Base-by-base conservation (phyloP, 2,797 vertebrate genomes). In the Alauda arvensis region DNA sequence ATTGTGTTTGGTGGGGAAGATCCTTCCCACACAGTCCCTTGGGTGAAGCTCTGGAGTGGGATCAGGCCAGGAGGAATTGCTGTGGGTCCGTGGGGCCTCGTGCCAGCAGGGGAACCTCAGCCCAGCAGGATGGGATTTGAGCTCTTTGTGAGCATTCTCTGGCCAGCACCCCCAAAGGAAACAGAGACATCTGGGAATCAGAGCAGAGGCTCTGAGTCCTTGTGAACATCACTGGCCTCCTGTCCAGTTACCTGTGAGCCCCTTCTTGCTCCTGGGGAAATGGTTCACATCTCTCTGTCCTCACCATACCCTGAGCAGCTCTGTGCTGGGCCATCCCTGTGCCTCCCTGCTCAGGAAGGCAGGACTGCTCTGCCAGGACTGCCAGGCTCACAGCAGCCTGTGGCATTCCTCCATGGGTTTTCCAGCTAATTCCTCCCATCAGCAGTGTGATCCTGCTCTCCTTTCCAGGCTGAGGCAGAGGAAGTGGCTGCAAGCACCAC, bases 1-100 rank as follows among this genome's bases (percentile, higher is more conserved):
- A 53, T 72, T 75, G 71, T 92, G 87, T 94, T 93, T 81, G 92
- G 81, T 17, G n/a, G 45, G 33, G 90, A 87, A 55, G 93, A 87
- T 69, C 90, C 77, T 92, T 91, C 77, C 93, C 70, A 17, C 39
- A 25, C 37, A 78, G 43, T 76, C 88, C 85, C 74, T 49, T 83
- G 76, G 78, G 69, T 79, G 93, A 77, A 53, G 93, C 55, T 19
- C 8, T 4, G 2, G 59, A 25, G 43, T 14, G 8, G 78, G 3
- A 9, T 56, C 31, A 7, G 72, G 16, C 23, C 2, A 14, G 72
- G 63, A 42, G 28, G 77, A 29, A 46, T 15, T 19, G 56, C 42
- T 21, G 4, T 34, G 56, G 60, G 52, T 12, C 1, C 0, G 0
- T 8, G 11, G 45, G 34, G 26, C 19, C 33, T 68, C 62, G 16